phyloP scores from a whole-genome alignment of 2,113 vertebrate species.

The Camelus bactrianus region DNA sequence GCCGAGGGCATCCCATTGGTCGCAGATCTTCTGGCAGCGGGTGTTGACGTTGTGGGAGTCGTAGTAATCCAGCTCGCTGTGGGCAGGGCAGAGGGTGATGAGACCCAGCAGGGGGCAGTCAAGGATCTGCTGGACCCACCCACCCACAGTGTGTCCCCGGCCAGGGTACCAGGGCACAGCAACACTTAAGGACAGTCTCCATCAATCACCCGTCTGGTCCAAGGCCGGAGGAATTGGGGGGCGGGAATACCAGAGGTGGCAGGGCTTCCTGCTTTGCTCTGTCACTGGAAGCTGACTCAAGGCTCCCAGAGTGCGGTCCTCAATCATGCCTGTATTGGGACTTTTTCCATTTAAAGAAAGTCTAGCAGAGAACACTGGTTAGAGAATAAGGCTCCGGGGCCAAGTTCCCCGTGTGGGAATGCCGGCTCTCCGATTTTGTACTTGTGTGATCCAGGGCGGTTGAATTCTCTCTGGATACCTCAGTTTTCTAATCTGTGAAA shows the following conservation, averaged over 20 bases:
- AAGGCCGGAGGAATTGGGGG: not conserved
- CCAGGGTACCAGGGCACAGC: not conserved
- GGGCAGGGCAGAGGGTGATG: rapidly evolving
- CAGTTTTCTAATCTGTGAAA: not conserved
- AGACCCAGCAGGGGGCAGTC: not conserved
- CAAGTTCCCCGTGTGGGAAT: not conserved
- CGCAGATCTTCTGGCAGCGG: constrained; percentile 97
- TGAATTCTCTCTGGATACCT: not conserved
- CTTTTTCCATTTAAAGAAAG: not conserved
- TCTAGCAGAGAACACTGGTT: not conserved
- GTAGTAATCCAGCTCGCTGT: constrained; percentile 96
- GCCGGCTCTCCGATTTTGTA: not conserved
- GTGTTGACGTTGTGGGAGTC: constrained; percentile 95
- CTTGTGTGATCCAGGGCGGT: not conserved
- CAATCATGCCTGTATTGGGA: not conserved
- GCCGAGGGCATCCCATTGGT: constrained; percentile 95
- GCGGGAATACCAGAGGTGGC: rapidly evolving
- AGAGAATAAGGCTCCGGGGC: not conserved
- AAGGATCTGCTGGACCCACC: rapidly evolving
- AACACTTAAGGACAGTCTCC: not conserved
- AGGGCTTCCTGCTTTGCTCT: not conserved
- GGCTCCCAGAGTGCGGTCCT: not conserved
- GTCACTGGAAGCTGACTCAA: rapidly evolving
- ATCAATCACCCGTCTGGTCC: not conserved
- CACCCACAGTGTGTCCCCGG: not conserved